Conservation (phyloP, 2,888 invertebrate genomes). For the Eumerus sabulonum region DNA sequence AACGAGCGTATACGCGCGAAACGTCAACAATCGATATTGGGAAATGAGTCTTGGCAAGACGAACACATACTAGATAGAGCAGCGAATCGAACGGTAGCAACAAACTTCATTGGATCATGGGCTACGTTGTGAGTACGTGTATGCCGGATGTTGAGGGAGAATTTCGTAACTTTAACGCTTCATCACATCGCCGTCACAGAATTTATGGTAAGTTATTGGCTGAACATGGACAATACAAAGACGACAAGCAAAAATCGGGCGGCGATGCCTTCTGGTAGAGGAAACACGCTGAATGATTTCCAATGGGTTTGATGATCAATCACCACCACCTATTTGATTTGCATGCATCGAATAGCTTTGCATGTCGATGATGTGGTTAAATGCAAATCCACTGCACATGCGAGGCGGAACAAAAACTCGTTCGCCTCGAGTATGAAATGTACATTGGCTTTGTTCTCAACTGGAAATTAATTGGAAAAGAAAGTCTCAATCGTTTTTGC, state of each 20-base stretch:
- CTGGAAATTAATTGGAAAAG: constrained; percentile 51
- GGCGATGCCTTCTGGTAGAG: no score
- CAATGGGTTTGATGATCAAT: no score
- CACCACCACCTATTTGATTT: no score
- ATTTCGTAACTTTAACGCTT: constrained; percentile 76
- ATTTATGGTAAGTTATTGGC: constrained; percentile 78
- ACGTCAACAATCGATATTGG: constrained; percentile 55
- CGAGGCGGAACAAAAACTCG: constrained; percentile 22
- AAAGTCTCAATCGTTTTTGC: constrained; percentile 22
- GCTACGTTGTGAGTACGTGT: constrained; percentile 86
- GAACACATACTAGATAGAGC: neutral
- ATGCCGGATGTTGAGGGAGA: constrained; percentile 85
- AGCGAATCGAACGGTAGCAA: neutral
- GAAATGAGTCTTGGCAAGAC: constrained; percentile 43
- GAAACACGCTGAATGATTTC: no score
- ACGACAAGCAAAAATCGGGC: no score
- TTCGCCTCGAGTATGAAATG: constrained; percentile 12
- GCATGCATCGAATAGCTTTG: no score
- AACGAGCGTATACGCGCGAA: constrained; percentile 18
- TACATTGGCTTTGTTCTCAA: constrained; percentile 28
- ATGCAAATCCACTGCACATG: no score
- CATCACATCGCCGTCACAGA: constrained; percentile 72
- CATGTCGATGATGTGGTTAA: no score
- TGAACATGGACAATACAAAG: constrained; percentile 41
- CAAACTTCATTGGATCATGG: constrained; percentile 79